These are phyloP conservation scores for Acromyrmex heyeri DNA, from an alignment of 1,140 invertebrate species.

Conservation along the genomic window DNA sequence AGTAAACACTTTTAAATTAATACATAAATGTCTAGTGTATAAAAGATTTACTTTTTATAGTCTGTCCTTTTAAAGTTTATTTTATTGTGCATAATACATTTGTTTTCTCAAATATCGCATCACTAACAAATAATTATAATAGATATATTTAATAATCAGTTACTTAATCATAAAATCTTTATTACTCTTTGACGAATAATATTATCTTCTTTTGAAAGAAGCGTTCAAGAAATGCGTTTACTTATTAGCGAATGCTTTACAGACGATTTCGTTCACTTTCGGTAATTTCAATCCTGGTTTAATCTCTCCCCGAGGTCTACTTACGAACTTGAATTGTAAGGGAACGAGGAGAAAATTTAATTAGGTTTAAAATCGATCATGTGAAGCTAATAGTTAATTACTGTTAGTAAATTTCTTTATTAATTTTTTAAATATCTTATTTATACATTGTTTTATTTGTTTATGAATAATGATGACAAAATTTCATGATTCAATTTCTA, in stretches of 20 bases:
- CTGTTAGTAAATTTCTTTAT: background rate
- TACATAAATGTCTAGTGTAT: conserved; percentile 11
- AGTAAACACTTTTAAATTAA: conserved; percentile 18
- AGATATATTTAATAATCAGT: background rate
- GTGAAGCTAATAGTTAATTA: background rate
- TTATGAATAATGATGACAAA: background rate
- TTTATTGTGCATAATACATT: background rate
- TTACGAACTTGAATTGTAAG: background rate
- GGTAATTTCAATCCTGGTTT: conserved; percentile 33
- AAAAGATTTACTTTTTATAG: background rate
- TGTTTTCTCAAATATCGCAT: background rate
- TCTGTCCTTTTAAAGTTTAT: background rate
- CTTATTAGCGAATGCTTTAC: conserved; percentile 29
- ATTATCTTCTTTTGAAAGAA: conserved; percentile 17
- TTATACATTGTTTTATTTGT: background rate
- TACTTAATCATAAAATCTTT: background rate
- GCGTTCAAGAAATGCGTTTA: background rate
- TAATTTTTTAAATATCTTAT: conserved; percentile 9
- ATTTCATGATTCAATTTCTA: background rate
- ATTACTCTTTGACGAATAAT: background rate
- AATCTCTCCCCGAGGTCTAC: conserved; percentile 12
- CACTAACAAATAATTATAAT: background rate
- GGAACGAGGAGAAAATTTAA: conserved; percentile 14
- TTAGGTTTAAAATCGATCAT: conserved; percentile 6
- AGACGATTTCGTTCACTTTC: background rate